phyloP scores from a whole-genome alignment of 2,888 invertebrate species.

The Pristionchus fissidentatus region DNA sequence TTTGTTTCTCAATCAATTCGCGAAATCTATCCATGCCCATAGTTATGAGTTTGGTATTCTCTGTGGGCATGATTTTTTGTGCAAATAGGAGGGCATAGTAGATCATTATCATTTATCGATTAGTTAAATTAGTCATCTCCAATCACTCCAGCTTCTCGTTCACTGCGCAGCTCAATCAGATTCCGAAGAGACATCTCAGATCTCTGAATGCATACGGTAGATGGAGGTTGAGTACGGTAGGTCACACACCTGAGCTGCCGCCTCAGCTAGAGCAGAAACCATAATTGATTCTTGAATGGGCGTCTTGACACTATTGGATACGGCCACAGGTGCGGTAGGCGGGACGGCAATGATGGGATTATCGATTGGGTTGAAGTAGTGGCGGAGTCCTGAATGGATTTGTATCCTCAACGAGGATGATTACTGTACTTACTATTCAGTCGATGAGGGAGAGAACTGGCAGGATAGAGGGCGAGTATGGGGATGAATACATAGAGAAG shows the following conservation, averaged over 20 bases:
- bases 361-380: conserved; percentile 40
- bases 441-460: conserved; percentile 14
- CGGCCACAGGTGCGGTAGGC: conserved; percentile 30
- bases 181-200: too few species aligned
- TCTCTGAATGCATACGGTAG: neutral
- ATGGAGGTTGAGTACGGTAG: neutral
- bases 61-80: too few species aligned
- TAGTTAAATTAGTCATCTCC: neutral
- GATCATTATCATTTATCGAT: conserved; percentile 37
- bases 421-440: conserved; percentile 12
- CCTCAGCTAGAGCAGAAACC: neutral
- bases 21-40: too few species aligned
- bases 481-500: conserved; percentile 36
- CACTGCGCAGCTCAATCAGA: neutral
- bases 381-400: conserved; percentile 22
- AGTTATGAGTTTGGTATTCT: too few species aligned
- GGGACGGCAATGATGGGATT: conserved; percentile 12
- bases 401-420: neutral
- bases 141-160: neutral
- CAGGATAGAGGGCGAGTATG: conserved; percentile 29
- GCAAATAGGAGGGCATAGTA: too few species aligned
- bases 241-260: neutral
- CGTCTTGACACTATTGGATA: neutral
- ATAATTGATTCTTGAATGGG: neutral
- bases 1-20: too few species aligned